Conservation (phyloP, 2,888 invertebrate genomes). For the Petrolisthes manimaculis region DNA sequence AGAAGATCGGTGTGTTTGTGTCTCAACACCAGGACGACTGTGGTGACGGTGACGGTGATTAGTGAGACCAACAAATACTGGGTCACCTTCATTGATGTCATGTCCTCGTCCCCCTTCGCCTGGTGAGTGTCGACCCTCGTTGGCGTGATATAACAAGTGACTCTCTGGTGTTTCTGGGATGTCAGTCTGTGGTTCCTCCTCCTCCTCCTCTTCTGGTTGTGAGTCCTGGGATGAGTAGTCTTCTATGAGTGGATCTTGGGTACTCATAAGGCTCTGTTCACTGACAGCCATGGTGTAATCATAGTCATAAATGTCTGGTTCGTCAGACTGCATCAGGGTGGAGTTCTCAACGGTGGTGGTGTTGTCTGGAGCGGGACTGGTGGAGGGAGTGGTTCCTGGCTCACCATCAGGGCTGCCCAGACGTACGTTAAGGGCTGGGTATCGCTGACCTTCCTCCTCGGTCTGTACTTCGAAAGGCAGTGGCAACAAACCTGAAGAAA, state of each 20-base stretch:
- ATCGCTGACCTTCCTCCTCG: slow-evolving; percentile 47
- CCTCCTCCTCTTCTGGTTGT: neutral
- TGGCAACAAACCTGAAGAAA: slow-evolving; percentile 44
- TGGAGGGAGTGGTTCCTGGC: neutral
- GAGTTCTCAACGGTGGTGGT: slow-evolving; percentile 6
- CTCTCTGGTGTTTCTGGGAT: no score
- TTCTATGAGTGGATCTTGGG: neutral
- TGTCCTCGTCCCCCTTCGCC: no score
- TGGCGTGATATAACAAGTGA: no score
- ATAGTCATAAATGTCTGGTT: slow-evolving; percentile 2
- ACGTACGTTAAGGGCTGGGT: slow-evolving; percentile 53
- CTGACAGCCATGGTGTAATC: neutral
- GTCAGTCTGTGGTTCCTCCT: neutral
- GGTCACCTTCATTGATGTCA: neutral
- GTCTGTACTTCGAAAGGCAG: slow-evolving; percentile 59
- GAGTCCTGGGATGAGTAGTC: neutral
- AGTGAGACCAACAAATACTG: neutral
- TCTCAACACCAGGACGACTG: no score
- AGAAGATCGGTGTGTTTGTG: no score
- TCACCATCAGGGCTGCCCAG: slow-evolving; percentile 46
- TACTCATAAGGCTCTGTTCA: neutral
- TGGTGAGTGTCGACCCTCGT: no score
- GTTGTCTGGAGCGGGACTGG: neutral
- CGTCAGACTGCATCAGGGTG: slow-evolving; percentile 25
- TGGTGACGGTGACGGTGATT: no score